Conservation (phyloP, 2,797 vertebrate species). For the Odontamblyopus rebecca region DNA sequence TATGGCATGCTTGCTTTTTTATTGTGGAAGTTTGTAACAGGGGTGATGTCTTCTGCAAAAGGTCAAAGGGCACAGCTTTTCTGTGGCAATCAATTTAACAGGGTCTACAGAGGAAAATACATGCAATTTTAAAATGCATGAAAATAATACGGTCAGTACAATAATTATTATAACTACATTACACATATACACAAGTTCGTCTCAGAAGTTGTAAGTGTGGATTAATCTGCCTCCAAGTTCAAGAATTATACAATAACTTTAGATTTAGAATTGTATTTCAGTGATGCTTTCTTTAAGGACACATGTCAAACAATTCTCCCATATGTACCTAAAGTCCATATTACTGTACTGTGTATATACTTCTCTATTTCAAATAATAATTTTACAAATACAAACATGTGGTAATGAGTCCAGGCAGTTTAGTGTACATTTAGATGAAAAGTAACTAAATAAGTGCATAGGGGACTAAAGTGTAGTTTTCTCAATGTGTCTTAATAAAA, state of each 20-base stretch:
- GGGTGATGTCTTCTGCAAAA: constrained; percentile 68
- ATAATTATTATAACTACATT: background rate
- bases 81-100: constrained; percentile 72
- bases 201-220: background rate
- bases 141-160: constrained; percentile 46
- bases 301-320: too few species aligned
- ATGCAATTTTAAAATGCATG: constrained; percentile 7
- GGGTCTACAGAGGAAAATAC: constrained; percentile 26
- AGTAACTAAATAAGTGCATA: background rate
- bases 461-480: constrained; percentile 20
- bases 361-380: too few species aligned
- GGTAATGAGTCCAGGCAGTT: too few species aligned
- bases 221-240: background rate
- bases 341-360: too few species aligned
- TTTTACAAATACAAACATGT: too few species aligned
- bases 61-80: constrained; percentile 74
- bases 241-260: background rate
- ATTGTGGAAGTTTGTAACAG: constrained; percentile 70
- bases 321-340: too few species aligned
- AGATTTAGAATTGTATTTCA: background rate
- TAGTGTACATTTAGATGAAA: background rate
- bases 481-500: constrained; percentile 51
- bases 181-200: too few species aligned
- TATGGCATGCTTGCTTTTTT: constrained; percentile 65
- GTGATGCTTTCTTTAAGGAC: too few species aligned